Percentiles rank a stretch among this genome's conserved stretches.
phyloP scores from a whole-genome alignment of 1,140 invertebrate species.

The Ridgeia piscesae region DNA sequence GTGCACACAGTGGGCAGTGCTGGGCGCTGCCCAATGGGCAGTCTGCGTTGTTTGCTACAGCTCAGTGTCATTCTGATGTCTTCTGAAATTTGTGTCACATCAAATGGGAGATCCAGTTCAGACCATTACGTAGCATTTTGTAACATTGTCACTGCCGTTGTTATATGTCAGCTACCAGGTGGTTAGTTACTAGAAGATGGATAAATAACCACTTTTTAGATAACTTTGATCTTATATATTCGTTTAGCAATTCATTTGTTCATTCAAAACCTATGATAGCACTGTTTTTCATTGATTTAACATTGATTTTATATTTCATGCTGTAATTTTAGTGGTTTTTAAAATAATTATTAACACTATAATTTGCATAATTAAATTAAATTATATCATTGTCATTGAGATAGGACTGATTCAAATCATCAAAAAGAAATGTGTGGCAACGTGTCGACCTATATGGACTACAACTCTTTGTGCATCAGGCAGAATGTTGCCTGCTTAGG shows the following conservation, averaged over 20 bases:
- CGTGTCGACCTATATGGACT: neutral
- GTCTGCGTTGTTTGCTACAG: neutral
- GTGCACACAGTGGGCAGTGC: neutral
- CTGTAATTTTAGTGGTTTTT: too few species aligned
- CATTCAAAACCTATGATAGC: too few species aligned
- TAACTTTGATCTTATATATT: neutral
- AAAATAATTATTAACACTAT: too few species aligned
- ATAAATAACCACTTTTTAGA: neutral
- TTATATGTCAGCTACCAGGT: too few species aligned
- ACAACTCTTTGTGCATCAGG: neutral
- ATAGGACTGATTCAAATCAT: neutral
- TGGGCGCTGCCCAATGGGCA: neutral
- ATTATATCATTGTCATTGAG: too few species aligned
- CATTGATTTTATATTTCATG: too few species aligned
- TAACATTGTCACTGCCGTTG: neutral
- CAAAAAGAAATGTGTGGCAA: neutral
- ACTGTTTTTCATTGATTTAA: too few species aligned
- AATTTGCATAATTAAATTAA: too few species aligned
- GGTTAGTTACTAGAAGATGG: neutral
- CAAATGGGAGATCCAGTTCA: neutral
- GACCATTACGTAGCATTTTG: neutral
- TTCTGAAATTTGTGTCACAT: neutral
- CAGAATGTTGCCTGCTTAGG: neutral
- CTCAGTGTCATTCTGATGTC: neutral
- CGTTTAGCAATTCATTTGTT: too few species aligned